Evolutionary conservation across 2,797 vertebrate species (phyloP).

Genomic region (Lepidocolaptes lacrymiger): DNA sequence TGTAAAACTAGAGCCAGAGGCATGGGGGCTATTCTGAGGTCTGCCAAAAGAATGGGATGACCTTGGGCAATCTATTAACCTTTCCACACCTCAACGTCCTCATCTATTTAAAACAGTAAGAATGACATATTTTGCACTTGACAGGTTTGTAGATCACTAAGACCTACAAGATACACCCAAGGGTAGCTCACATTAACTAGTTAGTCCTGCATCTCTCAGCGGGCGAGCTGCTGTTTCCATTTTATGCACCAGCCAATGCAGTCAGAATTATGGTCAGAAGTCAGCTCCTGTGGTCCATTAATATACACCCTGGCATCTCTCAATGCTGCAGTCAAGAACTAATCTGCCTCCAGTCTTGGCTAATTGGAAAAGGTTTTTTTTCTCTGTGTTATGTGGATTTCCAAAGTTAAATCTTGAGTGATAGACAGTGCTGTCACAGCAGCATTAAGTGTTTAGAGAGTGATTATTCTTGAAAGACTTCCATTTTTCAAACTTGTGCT

Average conservation of each 20-base stretch:
- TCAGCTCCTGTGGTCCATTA: conserved; percentile 42
- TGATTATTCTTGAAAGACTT: conserved; percentile 76
- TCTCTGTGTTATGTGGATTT: conserved; percentile 72
- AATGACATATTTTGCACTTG: conserved; percentile 35
- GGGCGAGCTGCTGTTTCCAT: background rate
- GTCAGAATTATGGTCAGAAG: conserved; percentile 19
- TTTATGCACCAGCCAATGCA: background rate
- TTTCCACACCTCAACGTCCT: conserved; percentile 10
- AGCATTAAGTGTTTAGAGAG: conserved; percentile 78
- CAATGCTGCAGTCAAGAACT: conserved; percentile 42
- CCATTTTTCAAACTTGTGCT: conserved; percentile 73
- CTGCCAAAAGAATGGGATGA: conserved; percentile 2
- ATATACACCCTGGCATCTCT: conserved; percentile 33
- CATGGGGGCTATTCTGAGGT: background rate
- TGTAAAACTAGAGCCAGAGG: background rate
- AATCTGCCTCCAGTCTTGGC: conserved; percentile 70
- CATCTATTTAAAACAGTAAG: conserved; percentile 5
- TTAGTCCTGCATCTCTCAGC: background rate
- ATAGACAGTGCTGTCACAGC: conserved; percentile 81
- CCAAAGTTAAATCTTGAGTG: conserved; percentile 78
- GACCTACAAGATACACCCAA: background rate
- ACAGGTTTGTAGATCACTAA: conserved; percentile 48
- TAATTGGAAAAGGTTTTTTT: conserved; percentile 75
- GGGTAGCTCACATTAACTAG: background rate
- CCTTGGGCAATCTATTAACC: conserved; percentile 41